Base-by-base conservation (phyloP, 2,113 vertebrate species). In the Oncorhynchus nerka region DNA sequence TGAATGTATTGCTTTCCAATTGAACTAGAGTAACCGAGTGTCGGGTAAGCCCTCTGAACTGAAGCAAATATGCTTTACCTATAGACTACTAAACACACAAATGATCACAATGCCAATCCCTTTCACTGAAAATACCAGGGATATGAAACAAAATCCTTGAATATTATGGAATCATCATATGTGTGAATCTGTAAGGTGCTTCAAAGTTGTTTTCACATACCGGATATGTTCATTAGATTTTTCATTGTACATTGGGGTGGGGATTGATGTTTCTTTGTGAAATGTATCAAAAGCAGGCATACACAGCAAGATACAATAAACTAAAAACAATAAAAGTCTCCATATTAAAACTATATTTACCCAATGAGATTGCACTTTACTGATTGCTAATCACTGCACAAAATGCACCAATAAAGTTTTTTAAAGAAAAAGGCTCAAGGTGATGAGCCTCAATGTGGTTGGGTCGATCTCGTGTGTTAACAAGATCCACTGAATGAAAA, bases 341-440 rank as follows among this genome's bases (percentile, higher is more conserved):
- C 73, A 88, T 87, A 84, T 79, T 82, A 77, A 90, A 70, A 89
- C 84, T 80, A 86, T 84, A 88, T 89, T 89, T 85, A 91, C 81
- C 81, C 79, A 86, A 88, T 84, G 88, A 91, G 88, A 93, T 92
- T 93, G 90, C 92, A 94, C 91, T 92, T 93, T 89, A 93, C 92
- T 91, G 93, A 92, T 94, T 92, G 89, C 92, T 91, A 90, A 92
- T 94, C 92, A 94, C 93, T 92, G 90, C 91, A 92, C 87, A 85
- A 87, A 93, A 92, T 88, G 87, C 87, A 92, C 88, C 84, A 86
- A 87, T 65, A 68, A 69, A 85, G 39, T 76, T 76, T 80, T 74
- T 79, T 59, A 30, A 73, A 83, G 67, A 75, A 86, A 85, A 73
- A 39, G 85, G 86, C 84, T 90, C 81, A 79, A 85, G 70, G 80